Conservation (phyloP, 2,888 invertebrate species). For the Acanthoscelides obtectus region DNA sequence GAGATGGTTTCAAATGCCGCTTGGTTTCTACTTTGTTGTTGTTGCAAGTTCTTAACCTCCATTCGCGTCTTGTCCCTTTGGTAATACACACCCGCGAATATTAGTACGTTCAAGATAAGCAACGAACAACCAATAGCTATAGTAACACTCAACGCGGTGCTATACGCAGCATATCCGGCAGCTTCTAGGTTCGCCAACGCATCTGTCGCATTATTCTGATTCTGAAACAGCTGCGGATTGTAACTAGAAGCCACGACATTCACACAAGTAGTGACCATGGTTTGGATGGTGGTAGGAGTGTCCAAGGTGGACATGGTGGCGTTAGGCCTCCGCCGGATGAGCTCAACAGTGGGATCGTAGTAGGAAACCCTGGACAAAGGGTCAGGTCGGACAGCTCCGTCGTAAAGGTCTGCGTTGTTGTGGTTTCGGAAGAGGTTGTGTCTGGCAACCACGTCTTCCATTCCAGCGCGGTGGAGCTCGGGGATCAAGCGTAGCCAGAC, state of each 20-base stretch:
- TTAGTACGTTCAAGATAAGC: constrained; percentile 74
- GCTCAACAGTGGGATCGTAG: constrained; percentile 60
- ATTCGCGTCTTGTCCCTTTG: constrained; percentile 72
- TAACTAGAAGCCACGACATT: constrained; percentile 52
- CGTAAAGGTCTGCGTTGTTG: constrained; percentile 83
- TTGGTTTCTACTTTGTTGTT: constrained; percentile 67
- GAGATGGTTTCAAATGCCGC: constrained; percentile 68
- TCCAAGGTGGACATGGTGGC: constrained; percentile 58
- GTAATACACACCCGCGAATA: constrained; percentile 82
- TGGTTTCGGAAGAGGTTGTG: constrained; percentile 89
- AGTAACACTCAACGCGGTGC: constrained; percentile 71
- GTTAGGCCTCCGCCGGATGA: constrained; percentile 55
- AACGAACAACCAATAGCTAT: constrained; percentile 79
- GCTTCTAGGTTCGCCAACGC: constrained; percentile 76
- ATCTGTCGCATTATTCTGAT: constrained; percentile 64
- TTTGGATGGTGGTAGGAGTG: constrained; percentile 64
- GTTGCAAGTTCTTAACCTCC: constrained; percentile 73
- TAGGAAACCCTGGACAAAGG: constrained; percentile 65
- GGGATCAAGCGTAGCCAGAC: constrained; percentile 94
- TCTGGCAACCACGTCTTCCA: constrained; percentile 81
- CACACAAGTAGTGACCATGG: constrained; percentile 67
- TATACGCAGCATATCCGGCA: constrained; percentile 71
- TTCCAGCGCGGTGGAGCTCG: constrained; percentile 80
- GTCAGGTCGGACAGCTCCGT: constrained; percentile 82
- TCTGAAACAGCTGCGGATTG: constrained; percentile 53